Conservation (phyloP, 2,888 invertebrate genomes). For the Drosophila neutralis region DNA sequence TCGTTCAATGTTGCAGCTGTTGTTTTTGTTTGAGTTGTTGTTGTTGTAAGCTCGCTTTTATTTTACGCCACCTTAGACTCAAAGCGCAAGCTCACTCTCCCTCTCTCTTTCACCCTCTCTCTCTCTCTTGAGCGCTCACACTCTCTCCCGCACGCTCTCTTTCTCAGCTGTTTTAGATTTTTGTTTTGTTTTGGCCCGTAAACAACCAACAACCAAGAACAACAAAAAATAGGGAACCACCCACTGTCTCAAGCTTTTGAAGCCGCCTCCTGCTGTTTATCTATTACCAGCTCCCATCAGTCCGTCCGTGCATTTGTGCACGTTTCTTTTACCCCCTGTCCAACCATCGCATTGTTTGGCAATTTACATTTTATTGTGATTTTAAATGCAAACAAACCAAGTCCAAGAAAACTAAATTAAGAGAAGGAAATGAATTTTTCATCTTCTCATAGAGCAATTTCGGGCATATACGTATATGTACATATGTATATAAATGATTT, state of each 20-base stretch:
- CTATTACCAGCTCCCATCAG: slow-evolving; percentile 30
- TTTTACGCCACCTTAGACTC: slow-evolving; percentile 19
- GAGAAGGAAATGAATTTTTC: slow-evolving; percentile 41
- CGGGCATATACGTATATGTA: slow-evolving; percentile 36
- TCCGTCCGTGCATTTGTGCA: slow-evolving; percentile 53
- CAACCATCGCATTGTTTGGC: slow-evolving; percentile 41
- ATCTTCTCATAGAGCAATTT: slow-evolving; percentile 54
- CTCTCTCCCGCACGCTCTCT: slow-evolving; percentile 14
- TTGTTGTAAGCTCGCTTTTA: slow-evolving; percentile 42
- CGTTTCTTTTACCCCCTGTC: slow-evolving; percentile 26
- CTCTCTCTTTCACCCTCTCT: slow-evolving; percentile 15
- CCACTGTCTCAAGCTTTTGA: slow-evolving; percentile 6
- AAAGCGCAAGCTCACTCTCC: slow-evolving; percentile 36
- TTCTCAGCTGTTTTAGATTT: slow-evolving; percentile 64
- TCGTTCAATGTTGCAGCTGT: slow-evolving; percentile 45
- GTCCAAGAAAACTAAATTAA: slow-evolving; percentile 29
- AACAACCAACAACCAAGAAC: slow-evolving; percentile 29
- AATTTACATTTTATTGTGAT: slow-evolving; percentile 72
- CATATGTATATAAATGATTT: slow-evolving; percentile 2
- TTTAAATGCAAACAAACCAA: slow-evolving; percentile 51
- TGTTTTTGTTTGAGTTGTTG: slow-evolving; percentile 26
- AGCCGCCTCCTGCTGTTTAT: slow-evolving; percentile 21
- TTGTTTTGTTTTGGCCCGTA: slow-evolving; percentile 68
- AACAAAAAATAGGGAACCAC: slow-evolving; percentile 1
- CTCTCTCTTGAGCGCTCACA: slow-evolving; percentile 3